phyloP scores from a whole-genome alignment of 1,140 invertebrate genomes.

The Ceratina japonica region DNA sequence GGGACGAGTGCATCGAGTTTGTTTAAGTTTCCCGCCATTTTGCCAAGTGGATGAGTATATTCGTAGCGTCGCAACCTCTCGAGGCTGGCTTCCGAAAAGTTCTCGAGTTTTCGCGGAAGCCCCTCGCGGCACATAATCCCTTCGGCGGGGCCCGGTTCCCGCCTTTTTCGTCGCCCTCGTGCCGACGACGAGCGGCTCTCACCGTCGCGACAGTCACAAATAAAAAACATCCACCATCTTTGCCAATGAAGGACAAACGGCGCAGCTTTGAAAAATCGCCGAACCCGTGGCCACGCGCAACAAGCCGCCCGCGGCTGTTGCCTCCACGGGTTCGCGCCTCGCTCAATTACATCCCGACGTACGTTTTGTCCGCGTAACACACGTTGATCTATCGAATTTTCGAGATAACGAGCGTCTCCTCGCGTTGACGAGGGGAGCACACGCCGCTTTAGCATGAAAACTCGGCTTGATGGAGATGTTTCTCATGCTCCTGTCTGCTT shows the following conservation, averaged over 20 bases:
- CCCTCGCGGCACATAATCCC: background rate
- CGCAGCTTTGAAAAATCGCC: slow-evolving; percentile 68
- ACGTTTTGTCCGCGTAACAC: background rate
- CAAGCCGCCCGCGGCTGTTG: slow-evolving; percentile 25
- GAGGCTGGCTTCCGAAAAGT: background rate
- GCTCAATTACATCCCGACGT: slow-evolving; percentile 14
- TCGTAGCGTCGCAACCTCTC: slow-evolving; percentile 27
- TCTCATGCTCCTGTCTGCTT: slow-evolving; percentile 59
- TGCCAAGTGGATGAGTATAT: slow-evolving; percentile 44
- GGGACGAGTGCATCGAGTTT: slow-evolving; percentile 15
- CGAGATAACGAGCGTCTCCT: slow-evolving; percentile 58
- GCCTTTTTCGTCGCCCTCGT: slow-evolving; percentile 63
- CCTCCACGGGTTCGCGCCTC: background rate
- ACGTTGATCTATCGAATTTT: slow-evolving; percentile 44
- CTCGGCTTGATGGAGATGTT: slow-evolving; percentile 75
- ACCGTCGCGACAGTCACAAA: slow-evolving; percentile 60
- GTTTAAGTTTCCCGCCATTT: slow-evolving; percentile 70
- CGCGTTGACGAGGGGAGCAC: slow-evolving; percentile 60
- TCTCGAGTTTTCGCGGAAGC: slow-evolving; percentile 10
- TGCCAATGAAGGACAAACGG: slow-evolving; percentile 73
- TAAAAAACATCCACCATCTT: slow-evolving; percentile 77
- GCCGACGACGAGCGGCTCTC: slow-evolving; percentile 49
- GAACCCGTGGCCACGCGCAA: slow-evolving; percentile 44
- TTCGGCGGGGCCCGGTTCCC: slow-evolving; percentile 58
- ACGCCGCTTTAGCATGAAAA: slow-evolving; percentile 75